Conservation (phyloP, 2,113 vertebrate genomes). For the Notechis scutatus region DNA sequence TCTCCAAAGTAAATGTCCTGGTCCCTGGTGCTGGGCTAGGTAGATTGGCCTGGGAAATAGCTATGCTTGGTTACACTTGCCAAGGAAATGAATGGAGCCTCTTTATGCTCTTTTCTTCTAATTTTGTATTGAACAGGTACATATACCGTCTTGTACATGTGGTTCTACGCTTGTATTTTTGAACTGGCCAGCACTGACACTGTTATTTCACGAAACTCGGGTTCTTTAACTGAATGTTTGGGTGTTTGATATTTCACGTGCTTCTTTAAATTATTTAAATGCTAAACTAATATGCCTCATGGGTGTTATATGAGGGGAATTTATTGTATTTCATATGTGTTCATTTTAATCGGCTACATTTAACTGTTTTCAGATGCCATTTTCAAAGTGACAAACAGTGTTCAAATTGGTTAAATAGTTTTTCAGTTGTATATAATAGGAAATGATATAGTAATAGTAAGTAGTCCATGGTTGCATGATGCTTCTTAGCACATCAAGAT, state of each 20-base stretch:
- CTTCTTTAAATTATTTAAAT: background rate
- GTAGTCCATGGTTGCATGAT: background rate
- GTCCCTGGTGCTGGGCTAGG: conserved; percentile 97
- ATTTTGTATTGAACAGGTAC: conserved; percentile 98
- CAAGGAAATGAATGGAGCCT: conserved; percentile 99
- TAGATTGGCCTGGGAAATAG: conserved; percentile 97
- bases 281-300: background rate
- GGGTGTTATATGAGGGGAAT: background rate
- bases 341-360: background rate
- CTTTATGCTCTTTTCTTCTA: conserved; percentile 99
- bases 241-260: background rate
- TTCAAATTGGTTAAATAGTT: background rate
- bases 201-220: background rate
- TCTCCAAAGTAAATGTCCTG: conserved; percentile 92
- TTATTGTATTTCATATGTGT: background rate
- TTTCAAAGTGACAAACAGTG: background rate
- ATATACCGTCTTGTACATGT: conserved; percentile 44
- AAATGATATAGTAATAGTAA: background rate
- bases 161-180: background rate
- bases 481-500: background rate
- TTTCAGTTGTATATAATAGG: background rate
- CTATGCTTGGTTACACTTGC: conserved; percentile 91
- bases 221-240: background rate
- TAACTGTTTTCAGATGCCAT: background rate
- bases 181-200: background rate